These are phyloP conservation scores for Troides aeacus DNA, from an alignment of 2,888 invertebrate genomes.

Conservation along the genomic window DNA sequence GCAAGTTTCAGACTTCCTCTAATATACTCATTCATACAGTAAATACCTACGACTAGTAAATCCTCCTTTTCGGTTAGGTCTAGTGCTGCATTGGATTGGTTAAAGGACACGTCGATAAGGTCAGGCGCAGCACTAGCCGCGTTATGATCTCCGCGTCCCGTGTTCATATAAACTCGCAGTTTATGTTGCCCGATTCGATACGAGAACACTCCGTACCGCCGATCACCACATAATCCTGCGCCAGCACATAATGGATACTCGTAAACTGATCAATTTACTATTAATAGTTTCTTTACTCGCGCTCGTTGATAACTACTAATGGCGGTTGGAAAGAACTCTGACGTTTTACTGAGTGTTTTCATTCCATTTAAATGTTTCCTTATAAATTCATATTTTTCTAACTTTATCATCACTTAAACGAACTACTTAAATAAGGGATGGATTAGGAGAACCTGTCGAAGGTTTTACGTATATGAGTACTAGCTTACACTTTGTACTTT, in stretches of 20 bases:
- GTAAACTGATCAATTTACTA: conserved; percentile 27
- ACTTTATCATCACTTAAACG: too few species aligned
- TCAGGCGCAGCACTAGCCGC: conserved; percentile 23
- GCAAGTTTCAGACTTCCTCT: too few species aligned
- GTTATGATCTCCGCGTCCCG: conserved; percentile 18
- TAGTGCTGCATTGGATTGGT: too few species aligned
- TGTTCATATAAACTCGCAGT: conserved; percentile 27
- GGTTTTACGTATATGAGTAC: too few species aligned
- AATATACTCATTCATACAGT: too few species aligned
- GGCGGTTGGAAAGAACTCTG: conserved; percentile 10
- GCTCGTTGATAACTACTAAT: conserved; percentile 12
- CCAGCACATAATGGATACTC: conserved; percentile 1
- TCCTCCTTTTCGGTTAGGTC: too few species aligned
- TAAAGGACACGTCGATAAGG: neutral
- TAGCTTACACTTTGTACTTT: too few species aligned
- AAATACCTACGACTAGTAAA: too few species aligned
- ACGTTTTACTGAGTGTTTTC: conserved; percentile 2
- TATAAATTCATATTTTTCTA: neutral
- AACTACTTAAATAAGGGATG: too few species aligned
- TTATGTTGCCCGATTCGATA: conserved; percentile 27
- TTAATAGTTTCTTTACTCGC: conserved; percentile 17
- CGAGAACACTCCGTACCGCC: conserved; percentile 22
- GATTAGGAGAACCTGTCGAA: too few species aligned
- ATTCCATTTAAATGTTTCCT: neutral
- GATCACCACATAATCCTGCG: conserved; percentile 27